Base-by-base conservation (phyloP, 37 sponge, comb jelly and placozoan genomes). In the Axinella damicornis region DNA sequence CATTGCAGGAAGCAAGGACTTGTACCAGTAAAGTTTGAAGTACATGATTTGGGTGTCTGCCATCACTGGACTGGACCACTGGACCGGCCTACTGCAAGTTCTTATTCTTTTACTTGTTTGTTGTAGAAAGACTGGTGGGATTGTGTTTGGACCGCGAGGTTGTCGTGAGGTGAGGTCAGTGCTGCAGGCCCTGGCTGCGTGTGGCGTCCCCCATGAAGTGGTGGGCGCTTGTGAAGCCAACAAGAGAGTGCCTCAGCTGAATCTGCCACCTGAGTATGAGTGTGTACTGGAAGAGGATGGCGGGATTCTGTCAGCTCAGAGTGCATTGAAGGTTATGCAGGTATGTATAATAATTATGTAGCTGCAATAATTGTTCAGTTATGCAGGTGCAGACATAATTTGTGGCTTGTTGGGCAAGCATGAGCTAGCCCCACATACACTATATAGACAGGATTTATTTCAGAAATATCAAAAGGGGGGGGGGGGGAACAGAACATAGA, bases 201-300 rank as follows among this genome's bases (percentile, higher is more conserved):
- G 35, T 41, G 63, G 61, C 15, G 62, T 91, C 21, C 61, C 76
- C 21, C 83, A 91, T 74, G 72, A 79, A 40, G 65, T 81, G 11
- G n/a, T 83, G 35, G 73, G 46, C 37, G 83, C 37, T 14, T 19
- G 21, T 54, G 83, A 83, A 57, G 83, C 73, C 6, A 82, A 85
- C 53, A 68, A 14, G 57, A 61, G 68, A 20, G 81, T 74, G 53
- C 53, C 60, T 40, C 73, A 73, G 19, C 63, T 93, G 62, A 89
- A 93, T 6, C 66, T 93, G 11, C 94, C 90, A 31, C 33, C 5
- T 41, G 56, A 70, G 34, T 85, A 82, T 67, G 40, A 40, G 53
- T 89, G 86, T 81, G 85, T 87, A 4, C 33, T 37, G 38, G 93
- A 92, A 40, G 67, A 78, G 38, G 81, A 78, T 65, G 88, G 83